These are phyloP conservation scores for Fragum fragum DNA, from an alignment of 2,888 invertebrate genomes.

Conservation along the genomic window DNA sequence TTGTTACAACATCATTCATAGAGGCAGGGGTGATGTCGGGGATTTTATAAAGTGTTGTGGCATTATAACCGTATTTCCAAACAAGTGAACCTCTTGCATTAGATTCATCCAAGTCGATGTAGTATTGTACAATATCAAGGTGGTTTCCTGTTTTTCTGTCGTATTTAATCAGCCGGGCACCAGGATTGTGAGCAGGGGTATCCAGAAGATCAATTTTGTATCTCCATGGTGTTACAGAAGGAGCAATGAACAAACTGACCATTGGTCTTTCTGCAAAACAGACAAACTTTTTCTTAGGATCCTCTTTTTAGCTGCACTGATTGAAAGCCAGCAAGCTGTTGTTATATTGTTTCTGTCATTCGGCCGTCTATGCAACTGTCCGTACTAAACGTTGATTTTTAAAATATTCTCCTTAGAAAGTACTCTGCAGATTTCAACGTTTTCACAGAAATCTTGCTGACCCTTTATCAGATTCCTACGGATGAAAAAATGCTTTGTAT, in stretches of 20 bases:
- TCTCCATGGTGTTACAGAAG: conserved; percentile 95
- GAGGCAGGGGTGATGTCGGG: conserved; percentile 93
- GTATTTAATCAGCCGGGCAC: conserved; percentile 95
- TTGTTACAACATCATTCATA: conserved; percentile 90
- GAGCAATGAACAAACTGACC: conserved; percentile 94
- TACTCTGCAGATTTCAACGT: no score
- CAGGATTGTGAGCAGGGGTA: conserved; percentile 92
- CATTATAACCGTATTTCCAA: conserved; percentile 95
- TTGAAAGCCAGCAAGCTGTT: no score
- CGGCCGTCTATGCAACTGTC: no score
- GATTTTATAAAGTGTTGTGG: conserved; percentile 92
- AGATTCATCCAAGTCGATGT: conserved; percentile 91
- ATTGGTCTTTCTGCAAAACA: conserved; percentile 90
- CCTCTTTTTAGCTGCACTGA: no score
- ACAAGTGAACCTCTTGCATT: conserved; percentile 90
- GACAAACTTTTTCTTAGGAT: no score
- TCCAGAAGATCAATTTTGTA: conserved; percentile 86
- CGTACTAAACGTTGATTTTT: no score
- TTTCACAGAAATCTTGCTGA: no score
- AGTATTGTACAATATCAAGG: conserved; percentile 96
- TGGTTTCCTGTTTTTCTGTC: conserved; percentile 93
- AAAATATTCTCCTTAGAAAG: no score
- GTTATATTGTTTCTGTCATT: no score
- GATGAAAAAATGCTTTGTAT: no score
- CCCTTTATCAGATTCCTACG: no score